A percentile compares a stretch with the other conserved stretches of the same genome.
Evolutionary conservation across 2,797 vertebrate species (phyloP).

Genomic region (Gila robusta): DNA sequence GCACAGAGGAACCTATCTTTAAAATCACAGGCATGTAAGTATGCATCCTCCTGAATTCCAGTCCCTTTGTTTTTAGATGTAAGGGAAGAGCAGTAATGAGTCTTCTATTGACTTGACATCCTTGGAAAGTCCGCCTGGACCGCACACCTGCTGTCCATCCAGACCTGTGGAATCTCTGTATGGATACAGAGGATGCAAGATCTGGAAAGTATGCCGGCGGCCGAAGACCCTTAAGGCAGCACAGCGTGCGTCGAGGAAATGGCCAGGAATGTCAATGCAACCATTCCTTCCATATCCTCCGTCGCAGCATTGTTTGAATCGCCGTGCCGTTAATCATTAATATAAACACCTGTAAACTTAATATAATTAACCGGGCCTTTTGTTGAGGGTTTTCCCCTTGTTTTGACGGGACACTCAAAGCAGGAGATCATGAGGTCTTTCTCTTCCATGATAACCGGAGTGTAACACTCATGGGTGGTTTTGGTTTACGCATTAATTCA

Average conservation of each 20-base stretch:
- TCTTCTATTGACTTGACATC: constrained; percentile 82
- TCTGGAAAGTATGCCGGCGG: constrained; percentile 75
- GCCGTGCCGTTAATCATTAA: constrained; percentile 66
- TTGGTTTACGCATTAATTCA: constrained; percentile 60
- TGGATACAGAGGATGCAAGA: constrained; percentile 73
- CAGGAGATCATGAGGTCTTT: constrained; percentile 55
- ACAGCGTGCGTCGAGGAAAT: constrained; percentile 75
- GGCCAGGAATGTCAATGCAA: constrained; percentile 75
- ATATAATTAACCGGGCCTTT: constrained; percentile 71
- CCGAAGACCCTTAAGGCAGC: constrained; percentile 65
- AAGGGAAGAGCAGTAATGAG: constrained; percentile 78
- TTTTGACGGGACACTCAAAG: constrained; percentile 64
- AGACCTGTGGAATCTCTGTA: constrained; percentile 68
- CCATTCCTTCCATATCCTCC: constrained; percentile 71
- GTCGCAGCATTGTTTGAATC: constrained; percentile 74
- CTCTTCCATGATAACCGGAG: constrained; percentile 23
- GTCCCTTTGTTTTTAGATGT: constrained; percentile 79
- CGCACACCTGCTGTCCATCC: constrained; percentile 78
- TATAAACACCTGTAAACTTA: constrained; percentile 82
- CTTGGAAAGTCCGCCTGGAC: constrained; percentile 79
- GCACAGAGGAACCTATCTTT: constrained; percentile 75
- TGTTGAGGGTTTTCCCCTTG: constrained; percentile 68
- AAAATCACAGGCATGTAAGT: constrained; percentile 74
- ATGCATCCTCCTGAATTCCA: constrained; percentile 83
- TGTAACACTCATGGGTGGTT: constrained; percentile 60